phyloP scores from a whole-genome alignment of 1,140 invertebrate genomes.

The Trachymyrmex cornetzi region DNA sequence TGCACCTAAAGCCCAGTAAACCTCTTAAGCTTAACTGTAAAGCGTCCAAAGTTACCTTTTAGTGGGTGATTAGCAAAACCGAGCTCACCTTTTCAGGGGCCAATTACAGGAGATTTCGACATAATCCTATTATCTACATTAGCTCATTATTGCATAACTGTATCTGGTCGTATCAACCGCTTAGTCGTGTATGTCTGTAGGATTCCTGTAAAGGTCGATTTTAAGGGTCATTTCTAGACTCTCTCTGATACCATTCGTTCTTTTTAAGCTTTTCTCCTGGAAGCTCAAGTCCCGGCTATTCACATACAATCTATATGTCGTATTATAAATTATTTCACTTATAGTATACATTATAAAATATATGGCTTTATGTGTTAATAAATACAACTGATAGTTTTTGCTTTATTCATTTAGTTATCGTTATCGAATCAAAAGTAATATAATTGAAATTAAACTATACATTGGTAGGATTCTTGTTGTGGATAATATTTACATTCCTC shows the following conservation, averaged over 20 bases:
- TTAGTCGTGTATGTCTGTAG: conserved; percentile 49
- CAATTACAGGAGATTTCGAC: conserved; percentile 84
- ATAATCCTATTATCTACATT: conserved; percentile 85
- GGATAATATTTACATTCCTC: background rate
- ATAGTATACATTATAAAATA: background rate
- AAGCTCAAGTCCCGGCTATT: background rate
- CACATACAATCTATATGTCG: background rate
- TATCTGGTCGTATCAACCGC: conserved; percentile 66
- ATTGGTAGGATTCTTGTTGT: background rate
- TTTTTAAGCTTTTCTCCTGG: background rate
- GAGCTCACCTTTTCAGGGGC: conserved; percentile 84
- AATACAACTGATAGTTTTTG: background rate
- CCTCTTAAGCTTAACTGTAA: conserved; percentile 81
- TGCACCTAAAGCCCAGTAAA: conserved; percentile 70
- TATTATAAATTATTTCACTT: background rate
- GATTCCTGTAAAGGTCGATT: conserved; percentile 67
- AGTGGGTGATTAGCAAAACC: conserved; percentile 82
- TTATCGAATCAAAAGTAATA: background rate
- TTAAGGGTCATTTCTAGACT: conserved; percentile 48
- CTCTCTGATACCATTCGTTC: background rate
- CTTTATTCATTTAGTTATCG: background rate
- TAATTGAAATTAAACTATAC: background rate
- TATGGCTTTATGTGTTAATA: conserved; percentile 1
- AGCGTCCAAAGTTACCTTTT: conserved; percentile 81
- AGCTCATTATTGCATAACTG: conserved; percentile 85